phyloP scores from a whole-genome alignment of 2,888 invertebrate species.

The Epinotia nisella region DNA sequence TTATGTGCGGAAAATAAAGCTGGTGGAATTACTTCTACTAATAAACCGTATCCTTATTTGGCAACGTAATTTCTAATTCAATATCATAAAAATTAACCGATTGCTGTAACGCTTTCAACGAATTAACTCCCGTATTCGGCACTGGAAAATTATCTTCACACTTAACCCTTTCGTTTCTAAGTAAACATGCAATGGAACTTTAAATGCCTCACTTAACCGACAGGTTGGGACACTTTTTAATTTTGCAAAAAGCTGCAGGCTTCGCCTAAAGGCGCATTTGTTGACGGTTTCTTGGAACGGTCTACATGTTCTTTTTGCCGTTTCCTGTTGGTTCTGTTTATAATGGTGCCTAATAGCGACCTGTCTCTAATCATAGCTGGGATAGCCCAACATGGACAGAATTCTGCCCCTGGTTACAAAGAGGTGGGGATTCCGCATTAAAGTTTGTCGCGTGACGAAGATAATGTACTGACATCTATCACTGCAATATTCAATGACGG shows the following conservation, averaged over 20 bases:
- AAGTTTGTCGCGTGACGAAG: neutral
- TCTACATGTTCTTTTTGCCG: conserved; percentile 15
- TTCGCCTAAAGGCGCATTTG: conserved; percentile 33
- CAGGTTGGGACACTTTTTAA: conserved; percentile 33
- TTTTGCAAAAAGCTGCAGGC: conserved; percentile 14
- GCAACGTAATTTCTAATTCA: too few relatives aligned
- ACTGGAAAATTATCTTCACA: conserved; percentile 2
- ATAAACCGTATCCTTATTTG: too few relatives aligned
- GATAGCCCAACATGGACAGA: conserved; percentile 20
- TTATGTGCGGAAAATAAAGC: too few relatives aligned
- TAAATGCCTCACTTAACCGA: conserved; percentile 15
- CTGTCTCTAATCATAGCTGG: conserved; percentile 21
- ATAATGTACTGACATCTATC: neutral
- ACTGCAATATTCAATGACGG: neutral
- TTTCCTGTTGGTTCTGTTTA: conserved; percentile 6
- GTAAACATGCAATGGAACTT: conserved; percentile 14
- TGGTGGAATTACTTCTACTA: too few relatives aligned
- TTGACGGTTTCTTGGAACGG: conserved; percentile 20
- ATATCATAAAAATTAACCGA: too few relatives aligned
- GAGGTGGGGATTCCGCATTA: conserved; percentile 3
- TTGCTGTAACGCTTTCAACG: too few relatives aligned
- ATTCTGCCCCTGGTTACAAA: conserved; percentile 4
- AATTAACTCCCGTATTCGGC: neutral
- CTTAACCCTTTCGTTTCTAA: conserved; percentile 18
- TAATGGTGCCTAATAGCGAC: conserved; percentile 24